These are phyloP conservation scores for Morinoia aosen DNA, from an alignment of 2,888 invertebrate species.

Conservation along the genomic window DNA sequence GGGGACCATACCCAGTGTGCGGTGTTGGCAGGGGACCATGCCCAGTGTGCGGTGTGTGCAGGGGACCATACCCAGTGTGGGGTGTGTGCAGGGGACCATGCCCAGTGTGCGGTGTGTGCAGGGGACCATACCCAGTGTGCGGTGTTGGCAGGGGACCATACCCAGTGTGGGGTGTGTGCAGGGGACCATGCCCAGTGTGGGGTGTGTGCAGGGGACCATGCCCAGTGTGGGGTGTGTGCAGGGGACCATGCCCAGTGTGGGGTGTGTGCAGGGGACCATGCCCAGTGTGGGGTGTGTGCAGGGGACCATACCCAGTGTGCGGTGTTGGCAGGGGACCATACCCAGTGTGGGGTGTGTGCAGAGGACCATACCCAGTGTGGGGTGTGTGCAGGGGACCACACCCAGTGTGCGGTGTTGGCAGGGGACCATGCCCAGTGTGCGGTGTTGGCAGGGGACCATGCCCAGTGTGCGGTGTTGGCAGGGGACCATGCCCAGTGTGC, in stretches of 20 bases:
- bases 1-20: background rate
- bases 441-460: background rate
- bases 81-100: background rate
- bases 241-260: background rate
- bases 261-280: background rate
- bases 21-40: background rate
- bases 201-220: background rate
- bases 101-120: background rate
- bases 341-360: background rate
- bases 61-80: background rate
- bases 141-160: background rate
- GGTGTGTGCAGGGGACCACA: background rate
- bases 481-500: background rate
- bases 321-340: background rate
- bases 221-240: background rate
- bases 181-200: background rate
- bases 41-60: background rate
- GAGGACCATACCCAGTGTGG: background rate
- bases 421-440: background rate
- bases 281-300: background rate
- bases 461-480: background rate
- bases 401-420: background rate
- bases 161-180: background rate
- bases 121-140: background rate
- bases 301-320: background rate